These are phyloP conservation scores for Acridotheres tristis DNA, from an alignment of 2,797 vertebrate genomes.

Conservation along the genomic window DNA sequence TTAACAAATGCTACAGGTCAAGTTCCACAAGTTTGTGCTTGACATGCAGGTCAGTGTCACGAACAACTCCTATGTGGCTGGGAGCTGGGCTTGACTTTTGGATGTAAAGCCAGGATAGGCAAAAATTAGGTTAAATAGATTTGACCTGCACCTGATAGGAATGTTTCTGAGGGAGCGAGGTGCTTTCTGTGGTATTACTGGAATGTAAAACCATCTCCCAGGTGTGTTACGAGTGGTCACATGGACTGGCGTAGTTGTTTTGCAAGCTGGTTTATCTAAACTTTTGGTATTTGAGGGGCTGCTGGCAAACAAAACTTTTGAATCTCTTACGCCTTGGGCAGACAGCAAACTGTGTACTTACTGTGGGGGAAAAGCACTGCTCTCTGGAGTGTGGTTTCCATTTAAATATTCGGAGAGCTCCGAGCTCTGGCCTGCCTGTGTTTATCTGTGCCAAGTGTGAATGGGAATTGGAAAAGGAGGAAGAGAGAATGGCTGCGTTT, in stretches of 20 bases:
- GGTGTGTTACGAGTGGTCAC: background rate
- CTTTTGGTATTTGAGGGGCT: background rate
- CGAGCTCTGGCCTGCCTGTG: background rate
- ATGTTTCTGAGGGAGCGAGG: background rate
- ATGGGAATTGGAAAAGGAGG: slow-evolving; percentile 59
- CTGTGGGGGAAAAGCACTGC: background rate
- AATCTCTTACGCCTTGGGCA: background rate
- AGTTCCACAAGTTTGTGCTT: background rate
- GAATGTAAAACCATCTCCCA: background rate
- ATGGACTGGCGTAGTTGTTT: background rate
- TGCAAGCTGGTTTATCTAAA: background rate
- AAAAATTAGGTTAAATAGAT: background rate
- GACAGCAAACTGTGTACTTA: background rate
- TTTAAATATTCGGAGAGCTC: slow-evolving; percentile 13
- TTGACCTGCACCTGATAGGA: background rate
- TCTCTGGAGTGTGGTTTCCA: background rate
- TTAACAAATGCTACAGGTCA: slow-evolving; percentile 1
- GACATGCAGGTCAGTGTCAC: background rate
- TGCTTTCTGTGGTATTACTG: background rate
- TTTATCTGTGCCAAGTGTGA: slow-evolving; percentile 60
- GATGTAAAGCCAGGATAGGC: background rate
- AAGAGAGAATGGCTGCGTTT: slow-evolving; percentile 51
- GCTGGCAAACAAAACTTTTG: background rate
- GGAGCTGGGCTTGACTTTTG: background rate
- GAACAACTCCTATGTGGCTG: background rate